phyloP scores from a whole-genome alignment of 2,797 vertebrate genomes.

The Sebastes nivosus region DNA sequence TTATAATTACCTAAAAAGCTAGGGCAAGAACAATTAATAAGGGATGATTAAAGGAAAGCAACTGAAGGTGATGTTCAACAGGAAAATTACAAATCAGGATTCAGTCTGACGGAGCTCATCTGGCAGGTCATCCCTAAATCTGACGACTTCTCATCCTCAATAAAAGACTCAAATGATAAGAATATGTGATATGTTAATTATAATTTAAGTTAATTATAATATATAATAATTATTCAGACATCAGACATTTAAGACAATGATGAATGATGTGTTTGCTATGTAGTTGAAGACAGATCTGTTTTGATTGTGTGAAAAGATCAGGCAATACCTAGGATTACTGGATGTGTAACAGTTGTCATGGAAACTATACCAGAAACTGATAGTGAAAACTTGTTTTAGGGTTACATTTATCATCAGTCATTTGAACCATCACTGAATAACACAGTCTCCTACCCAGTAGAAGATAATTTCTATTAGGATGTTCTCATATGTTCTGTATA shows the following conservation, averaged over 20 bases:
- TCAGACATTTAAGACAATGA: background rate
- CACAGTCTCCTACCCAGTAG: no score
- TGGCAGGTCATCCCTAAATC: background rate
- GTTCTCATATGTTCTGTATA: slow-evolving; percentile 8
- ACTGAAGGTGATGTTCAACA: background rate
- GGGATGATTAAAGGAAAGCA: background rate
- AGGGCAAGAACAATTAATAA: background rate
- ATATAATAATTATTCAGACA: background rate
- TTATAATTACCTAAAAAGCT: background rate
- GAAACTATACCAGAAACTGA: background rate
- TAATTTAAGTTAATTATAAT: background rate
- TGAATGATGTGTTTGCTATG: background rate
- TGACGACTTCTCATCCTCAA: background rate
- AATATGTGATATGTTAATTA: background rate
- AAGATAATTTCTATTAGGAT: background rate
- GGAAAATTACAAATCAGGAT: background rate
- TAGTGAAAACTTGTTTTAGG: background rate
- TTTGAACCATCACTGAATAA: background rate
- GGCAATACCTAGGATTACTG: background rate
- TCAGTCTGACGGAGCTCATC: background rate
- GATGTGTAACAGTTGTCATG: background rate
- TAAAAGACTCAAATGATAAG: background rate
- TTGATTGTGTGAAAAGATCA: background rate
- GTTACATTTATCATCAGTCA: background rate
- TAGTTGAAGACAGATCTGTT: background rate